Percentiles rank a stretch among this genome's conserved stretches.
Conservation (phyloP, 2,888 invertebrate species). For the Trichacis sp. region DNA sequence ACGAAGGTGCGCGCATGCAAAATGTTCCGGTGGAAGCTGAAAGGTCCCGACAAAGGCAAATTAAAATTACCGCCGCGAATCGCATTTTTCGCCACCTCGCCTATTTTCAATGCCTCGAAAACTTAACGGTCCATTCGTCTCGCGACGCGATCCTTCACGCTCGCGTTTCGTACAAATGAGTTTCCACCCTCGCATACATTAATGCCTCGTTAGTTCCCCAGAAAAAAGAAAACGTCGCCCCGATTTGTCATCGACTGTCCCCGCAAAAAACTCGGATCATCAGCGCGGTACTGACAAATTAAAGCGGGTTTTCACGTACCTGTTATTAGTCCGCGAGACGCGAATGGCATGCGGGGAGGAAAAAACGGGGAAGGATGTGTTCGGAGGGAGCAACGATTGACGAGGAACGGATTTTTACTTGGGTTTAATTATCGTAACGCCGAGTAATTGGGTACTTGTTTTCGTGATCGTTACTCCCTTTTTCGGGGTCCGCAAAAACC, state of each 20-base stretch:
- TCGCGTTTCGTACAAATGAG: too few relatives aligned
- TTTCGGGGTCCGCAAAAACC: constrained; percentile 10
- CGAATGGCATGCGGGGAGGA: constrained; percentile 45
- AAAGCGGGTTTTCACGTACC: constrained; percentile 49
- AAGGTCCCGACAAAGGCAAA: constrained; percentile 40
- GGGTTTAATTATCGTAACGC: constrained; percentile 63
- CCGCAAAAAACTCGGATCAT: constrained; percentile 21
- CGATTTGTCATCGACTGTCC: constrained; percentile 20
- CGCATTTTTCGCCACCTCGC: constrained; percentile 17
- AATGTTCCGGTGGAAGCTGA: constrained; percentile 41
- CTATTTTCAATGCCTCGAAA: background rate
- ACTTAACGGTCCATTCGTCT: background rate
- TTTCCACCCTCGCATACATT: too few relatives aligned
- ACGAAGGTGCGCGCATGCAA: constrained; percentile 44
- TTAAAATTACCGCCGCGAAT: constrained; percentile 28
- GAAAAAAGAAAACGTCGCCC: background rate
- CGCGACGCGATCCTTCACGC: too few relatives aligned
- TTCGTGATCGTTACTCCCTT: constrained; percentile 35
- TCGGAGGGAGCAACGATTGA: constrained; percentile 46
- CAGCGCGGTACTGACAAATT: constrained; percentile 47
- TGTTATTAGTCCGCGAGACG: constrained; percentile 52
- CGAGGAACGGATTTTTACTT: constrained; percentile 61
- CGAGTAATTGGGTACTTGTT: constrained; percentile 53
- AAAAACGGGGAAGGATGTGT: too few relatives aligned
- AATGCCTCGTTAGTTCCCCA: too few relatives aligned